Percentiles rank a stretch among this genome's conserved stretches.
Conservation (phyloP, 2,797 vertebrate species). For the Spheniscus humboldti region DNA sequence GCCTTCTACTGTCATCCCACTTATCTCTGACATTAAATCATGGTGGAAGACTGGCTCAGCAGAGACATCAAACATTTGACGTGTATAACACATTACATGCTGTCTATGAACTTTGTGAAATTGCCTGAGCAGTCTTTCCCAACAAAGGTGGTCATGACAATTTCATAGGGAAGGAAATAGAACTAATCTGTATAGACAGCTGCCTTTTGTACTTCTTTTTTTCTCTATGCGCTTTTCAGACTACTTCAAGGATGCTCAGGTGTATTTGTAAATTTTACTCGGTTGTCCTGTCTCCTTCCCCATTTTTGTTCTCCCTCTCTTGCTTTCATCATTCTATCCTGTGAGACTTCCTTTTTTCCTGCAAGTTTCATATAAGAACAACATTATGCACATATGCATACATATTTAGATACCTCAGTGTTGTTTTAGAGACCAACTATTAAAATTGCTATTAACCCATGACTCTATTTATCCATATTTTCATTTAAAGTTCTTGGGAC, state of each 20-base stretch:
- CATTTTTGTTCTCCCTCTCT: neutral
- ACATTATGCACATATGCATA: neutral
- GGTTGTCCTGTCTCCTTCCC: neutral
- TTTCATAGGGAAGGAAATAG: neutral
- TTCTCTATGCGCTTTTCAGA: neutral
- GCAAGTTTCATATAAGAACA: neutral
- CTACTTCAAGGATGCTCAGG: neutral
- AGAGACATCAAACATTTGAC: neutral
- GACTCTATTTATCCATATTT: neutral
- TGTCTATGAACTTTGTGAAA: neutral
- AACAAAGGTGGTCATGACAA: neutral
- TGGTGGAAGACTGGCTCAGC: neutral
- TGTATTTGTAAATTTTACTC: neutral
- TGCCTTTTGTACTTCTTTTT: neutral
- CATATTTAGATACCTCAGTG: neutral
- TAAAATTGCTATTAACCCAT: neutral
- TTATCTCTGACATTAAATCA: neutral
- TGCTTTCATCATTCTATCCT: neutral
- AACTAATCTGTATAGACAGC: neutral
- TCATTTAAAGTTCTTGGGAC: neutral
- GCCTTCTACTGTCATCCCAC: neutral
- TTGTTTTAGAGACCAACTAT: neutral
- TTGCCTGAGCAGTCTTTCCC: neutral
- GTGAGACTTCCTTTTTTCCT: neutral
- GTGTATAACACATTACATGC: neutral